phyloP scores from a whole-genome alignment of 2,888 invertebrate species.

The Sympetrum striolatum region DNA sequence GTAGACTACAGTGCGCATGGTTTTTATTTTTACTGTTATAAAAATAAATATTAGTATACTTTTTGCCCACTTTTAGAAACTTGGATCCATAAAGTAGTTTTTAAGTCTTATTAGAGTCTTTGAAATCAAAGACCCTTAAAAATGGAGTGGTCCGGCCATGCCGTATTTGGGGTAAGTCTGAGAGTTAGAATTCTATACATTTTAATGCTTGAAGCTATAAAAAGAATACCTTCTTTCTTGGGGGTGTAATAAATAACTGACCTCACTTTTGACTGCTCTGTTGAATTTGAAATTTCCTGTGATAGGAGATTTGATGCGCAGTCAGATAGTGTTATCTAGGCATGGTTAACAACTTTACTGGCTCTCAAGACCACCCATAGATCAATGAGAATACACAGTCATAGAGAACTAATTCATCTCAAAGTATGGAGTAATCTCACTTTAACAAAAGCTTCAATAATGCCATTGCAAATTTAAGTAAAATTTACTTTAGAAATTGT shows the following conservation, averaged over 20 bases:
- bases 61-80: constrained; percentile 43
- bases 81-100: constrained; percentile 43
- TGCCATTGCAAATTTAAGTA: constrained; percentile 44
- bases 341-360: constrained; percentile 33
- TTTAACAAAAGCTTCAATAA: constrained; percentile 41
- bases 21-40: constrained; percentile 42
- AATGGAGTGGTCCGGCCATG: constrained; percentile 39
- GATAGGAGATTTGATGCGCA: constrained; percentile 23
- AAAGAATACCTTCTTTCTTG: constrained; percentile 41
- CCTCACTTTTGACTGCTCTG: constrained; percentile 30
- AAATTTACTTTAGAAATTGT: constrained; percentile 43
- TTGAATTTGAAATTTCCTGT: constrained; percentile 19
- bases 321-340: constrained; percentile 28
- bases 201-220: constrained; percentile 40
- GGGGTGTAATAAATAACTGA: constrained; percentile 27
- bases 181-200: constrained; percentile 43
- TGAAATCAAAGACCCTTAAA: constrained; percentile 39
- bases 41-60: constrained; percentile 43
- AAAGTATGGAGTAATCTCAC: constrained; percentile 39
- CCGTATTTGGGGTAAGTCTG: constrained; percentile 40
- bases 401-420: constrained; percentile 40
- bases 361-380: constrained; percentile 43
- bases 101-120: constrained; percentile 42
- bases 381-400: constrained; percentile 40
- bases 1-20: constrained; percentile 43